Percentiles rank a stretch among this genome's conserved stretches.
Conservation (phyloP, 1,140 invertebrate genomes). For the Drosophila punjabiensis region DNA sequence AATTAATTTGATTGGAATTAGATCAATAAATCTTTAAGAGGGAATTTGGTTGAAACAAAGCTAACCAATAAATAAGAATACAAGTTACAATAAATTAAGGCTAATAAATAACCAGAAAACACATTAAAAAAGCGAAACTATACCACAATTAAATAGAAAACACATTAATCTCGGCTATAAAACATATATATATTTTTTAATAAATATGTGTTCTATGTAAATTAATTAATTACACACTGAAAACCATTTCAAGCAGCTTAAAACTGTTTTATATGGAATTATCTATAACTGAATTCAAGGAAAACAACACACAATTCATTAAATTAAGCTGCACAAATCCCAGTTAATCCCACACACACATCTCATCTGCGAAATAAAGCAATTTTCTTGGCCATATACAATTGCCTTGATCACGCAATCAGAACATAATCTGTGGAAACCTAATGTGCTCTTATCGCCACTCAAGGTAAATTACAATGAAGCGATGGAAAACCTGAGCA, state of each 20-base stretch:
- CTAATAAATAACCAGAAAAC: background rate
- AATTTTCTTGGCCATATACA: slow-evolving; percentile 11
- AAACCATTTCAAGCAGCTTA: background rate
- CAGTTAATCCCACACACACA: slow-evolving; percentile 6
- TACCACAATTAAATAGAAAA: background rate
- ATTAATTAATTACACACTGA: background rate
- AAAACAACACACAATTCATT: background rate
- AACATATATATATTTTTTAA: background rate
- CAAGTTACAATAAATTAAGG: background rate
- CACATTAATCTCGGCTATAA: background rate
- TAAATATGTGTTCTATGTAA: background rate
- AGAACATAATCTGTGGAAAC: slow-evolving; percentile 30
- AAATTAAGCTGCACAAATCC: slow-evolving; percentile 6
- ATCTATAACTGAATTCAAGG: background rate
- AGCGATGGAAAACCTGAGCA: slow-evolving; percentile 20
- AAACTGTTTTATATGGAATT: background rate
- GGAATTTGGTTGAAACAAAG: background rate
- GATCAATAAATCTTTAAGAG: slow-evolving; percentile 16
- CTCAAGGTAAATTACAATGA: slow-evolving; percentile 36
- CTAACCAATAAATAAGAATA: background rate
- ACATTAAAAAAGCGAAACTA: background rate
- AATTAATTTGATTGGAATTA: slow-evolving; percentile 49
- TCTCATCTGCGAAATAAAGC: slow-evolving; percentile 9
- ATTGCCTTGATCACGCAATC: slow-evolving; percentile 41
- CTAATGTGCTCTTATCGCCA: slow-evolving; percentile 32